Conservation (phyloP, 2,888 invertebrate species). For the Hemistola chrysoprasaria region DNA sequence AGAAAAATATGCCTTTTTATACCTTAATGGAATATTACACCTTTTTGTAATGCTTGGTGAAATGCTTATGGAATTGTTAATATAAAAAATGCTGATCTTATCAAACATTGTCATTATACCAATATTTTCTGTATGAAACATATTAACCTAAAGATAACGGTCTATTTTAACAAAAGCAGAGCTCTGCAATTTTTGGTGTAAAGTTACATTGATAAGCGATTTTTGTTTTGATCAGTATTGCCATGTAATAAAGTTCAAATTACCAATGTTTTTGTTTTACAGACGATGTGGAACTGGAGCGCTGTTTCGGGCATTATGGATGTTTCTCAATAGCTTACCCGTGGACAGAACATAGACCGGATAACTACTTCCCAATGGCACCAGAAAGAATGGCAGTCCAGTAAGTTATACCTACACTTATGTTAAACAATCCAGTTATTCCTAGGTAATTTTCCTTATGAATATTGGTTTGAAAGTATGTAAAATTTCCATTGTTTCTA, state of each 20-base stretch:
- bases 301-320: conserved; percentile 90
- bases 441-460: no score
- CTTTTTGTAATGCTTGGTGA: no score
- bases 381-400: conserved; percentile 83
- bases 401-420: conserved; percentile 44
- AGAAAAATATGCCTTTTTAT: conserved; percentile 2
- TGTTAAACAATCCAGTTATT: no score
- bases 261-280: conserved; percentile 20
- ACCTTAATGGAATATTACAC: background rate
- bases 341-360: conserved; percentile 91
- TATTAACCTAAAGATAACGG: conserved; percentile 1
- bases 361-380: conserved; percentile 89
- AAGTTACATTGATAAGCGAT: conserved; percentile 20
- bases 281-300: conserved; percentile 77
- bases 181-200: conserved; percentile 16
- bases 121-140: conserved; percentile 1
- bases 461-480: no score
- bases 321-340: conserved; percentile 90
- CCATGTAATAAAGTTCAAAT: conserved; percentile 5
- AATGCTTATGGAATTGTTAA: no score
- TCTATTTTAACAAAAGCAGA: conserved; percentile 10
- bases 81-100: no score
- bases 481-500: no score
- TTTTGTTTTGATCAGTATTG: background rate
- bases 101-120: no score